Evolutionary conservation across 2,888 invertebrate genomes (phyloP).

Genomic region (Melanchra persicariae): DNA sequence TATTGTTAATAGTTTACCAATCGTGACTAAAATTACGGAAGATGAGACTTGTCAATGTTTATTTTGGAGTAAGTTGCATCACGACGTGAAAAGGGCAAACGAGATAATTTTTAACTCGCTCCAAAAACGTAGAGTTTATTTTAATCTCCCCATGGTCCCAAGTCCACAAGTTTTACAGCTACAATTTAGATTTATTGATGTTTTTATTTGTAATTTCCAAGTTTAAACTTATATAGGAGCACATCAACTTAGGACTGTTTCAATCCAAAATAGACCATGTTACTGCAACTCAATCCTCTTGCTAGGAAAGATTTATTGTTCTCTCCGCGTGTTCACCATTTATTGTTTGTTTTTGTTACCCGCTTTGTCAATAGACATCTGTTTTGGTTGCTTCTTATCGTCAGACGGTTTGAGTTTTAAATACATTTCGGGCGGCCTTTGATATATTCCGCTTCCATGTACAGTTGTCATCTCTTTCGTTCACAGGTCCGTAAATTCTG

Average conservation of each 20-base stretch:
- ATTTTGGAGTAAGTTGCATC: slow-evolving; percentile 50
- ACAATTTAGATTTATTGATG: slow-evolving; percentile 9
- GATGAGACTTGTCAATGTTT: slow-evolving; percentile 73
- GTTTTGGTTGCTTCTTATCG: slow-evolving; percentile 75
- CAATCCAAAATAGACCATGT: slow-evolving; percentile 6
- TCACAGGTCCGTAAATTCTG: slow-evolving; percentile 62
- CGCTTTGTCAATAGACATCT: slow-evolving; percentile 82
- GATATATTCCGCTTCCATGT: slow-evolving; percentile 55
- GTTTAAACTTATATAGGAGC: slow-evolving; percentile 2
- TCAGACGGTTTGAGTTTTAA: slow-evolving; percentile 66
- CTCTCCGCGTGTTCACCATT: slow-evolving; percentile 70
- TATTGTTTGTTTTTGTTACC: slow-evolving; percentile 80
- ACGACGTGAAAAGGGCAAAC: slow-evolving; percentile 36
- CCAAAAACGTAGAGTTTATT: slow-evolving; percentile 48
- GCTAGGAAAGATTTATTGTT: slow-evolving; percentile 76
- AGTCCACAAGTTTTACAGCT: too few relatives aligned
- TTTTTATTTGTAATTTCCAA: slow-evolving; percentile 12
- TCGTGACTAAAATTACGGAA: slow-evolving; percentile 72
- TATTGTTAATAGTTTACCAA: slow-evolving; percentile 61
- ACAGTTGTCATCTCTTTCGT: slow-evolving; percentile 72
- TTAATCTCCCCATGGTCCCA: slow-evolving; percentile 50
- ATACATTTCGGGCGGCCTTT: slow-evolving; percentile 66
- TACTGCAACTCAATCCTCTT: slow-evolving; percentile 51
- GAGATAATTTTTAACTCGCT: slow-evolving; percentile 45
- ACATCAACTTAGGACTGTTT: slow-evolving; percentile 5